Evolutionary conservation across 2,797 vertebrate species (phyloP), one percentile per base, ranked within the genome.

Genomic region (Fratercula arctica): DNA sequence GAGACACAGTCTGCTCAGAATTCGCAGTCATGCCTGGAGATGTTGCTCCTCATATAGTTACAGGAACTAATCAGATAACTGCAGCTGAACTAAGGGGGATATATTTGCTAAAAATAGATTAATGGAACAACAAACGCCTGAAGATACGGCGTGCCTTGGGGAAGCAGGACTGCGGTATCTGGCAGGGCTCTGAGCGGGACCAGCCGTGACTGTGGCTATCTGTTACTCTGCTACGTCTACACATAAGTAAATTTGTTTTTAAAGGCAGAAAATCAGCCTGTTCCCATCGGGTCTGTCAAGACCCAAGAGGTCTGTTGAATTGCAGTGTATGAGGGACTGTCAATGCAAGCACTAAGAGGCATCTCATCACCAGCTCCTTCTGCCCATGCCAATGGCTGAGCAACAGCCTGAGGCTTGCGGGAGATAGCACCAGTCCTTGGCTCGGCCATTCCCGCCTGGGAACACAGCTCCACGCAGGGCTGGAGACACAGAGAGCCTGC

Each of bases 51-150:
- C 64, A 2, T 85, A n/a, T 53, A 90, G 87, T 93, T 95, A 80
- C 95, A 95, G 90, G 93, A 95, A 91, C 91, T 96, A 87, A 95
- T 96, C 89, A 96, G 96, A 93, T 96, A 95, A 94, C 91, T 79
- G 92, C 89, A 76, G 94, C 92, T 85, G 92, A 93, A 84, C 68
- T 41, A 83, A 81, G 84, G 92, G 95, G 88, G 87, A 79, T 93
- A 90, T 50, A 14, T 45, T 69, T 48, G 76, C 96, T 94, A 96
- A 96, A 96, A 97, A 95, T 93, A 96, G 89, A 59, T 69, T 63
- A 70, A 95, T 84, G 93, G 92, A 90, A 75, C 84, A 93, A 61
- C 93, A 93, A 84, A 13, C 3, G 92, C 95, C 92, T 85, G 88
- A 50, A 84, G 92, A 93, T 43, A 39, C 16, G 1, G 86, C n/a